Evolutionary conservation across 2,113 vertebrate genomes (phyloP).

Genomic region (Talpa occidentalis): DNA sequence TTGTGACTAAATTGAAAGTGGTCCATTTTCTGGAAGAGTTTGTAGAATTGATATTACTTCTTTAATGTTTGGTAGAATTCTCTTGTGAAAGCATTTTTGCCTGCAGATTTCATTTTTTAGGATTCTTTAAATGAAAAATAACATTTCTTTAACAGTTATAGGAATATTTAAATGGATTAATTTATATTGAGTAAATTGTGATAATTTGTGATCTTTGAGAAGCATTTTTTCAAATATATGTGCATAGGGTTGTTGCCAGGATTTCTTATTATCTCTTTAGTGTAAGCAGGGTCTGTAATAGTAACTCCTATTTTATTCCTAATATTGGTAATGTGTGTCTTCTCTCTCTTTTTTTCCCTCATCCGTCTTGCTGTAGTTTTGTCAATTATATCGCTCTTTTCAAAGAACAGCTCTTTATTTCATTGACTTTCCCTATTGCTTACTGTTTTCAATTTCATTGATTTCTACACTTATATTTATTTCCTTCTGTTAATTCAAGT

Average conservation of each 20-base stretch:
- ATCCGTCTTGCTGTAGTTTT: neutral
- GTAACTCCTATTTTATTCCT: neutral
- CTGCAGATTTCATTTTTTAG: neutral
- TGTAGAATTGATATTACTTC: neutral
- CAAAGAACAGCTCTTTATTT: neutral
- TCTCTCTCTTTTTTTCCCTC: neutral
- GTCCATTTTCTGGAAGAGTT: neutral
- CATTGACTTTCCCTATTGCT: neutral
- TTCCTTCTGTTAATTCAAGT: neutral
- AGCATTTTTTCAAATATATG: conserved; percentile 33
- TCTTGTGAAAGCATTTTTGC: neutral
- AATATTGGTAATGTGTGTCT: neutral
- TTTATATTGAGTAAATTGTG: neutral
- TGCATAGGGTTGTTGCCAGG: neutral
- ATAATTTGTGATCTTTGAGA: conserved; percentile 1
- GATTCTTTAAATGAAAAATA: neutral
- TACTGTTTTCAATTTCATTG: neutral
- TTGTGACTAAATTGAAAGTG: neutral
- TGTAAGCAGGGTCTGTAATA: neutral
- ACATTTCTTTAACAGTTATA: neutral
- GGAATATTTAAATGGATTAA: conserved; percentile 1
- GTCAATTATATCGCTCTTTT: neutral
- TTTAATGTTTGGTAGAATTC: conserved; percentile 7
- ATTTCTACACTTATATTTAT: neutral
- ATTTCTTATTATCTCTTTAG: neutral